Base-by-base conservation (phyloP, 2,888 invertebrate species). In the Drosophila recens region DNA sequence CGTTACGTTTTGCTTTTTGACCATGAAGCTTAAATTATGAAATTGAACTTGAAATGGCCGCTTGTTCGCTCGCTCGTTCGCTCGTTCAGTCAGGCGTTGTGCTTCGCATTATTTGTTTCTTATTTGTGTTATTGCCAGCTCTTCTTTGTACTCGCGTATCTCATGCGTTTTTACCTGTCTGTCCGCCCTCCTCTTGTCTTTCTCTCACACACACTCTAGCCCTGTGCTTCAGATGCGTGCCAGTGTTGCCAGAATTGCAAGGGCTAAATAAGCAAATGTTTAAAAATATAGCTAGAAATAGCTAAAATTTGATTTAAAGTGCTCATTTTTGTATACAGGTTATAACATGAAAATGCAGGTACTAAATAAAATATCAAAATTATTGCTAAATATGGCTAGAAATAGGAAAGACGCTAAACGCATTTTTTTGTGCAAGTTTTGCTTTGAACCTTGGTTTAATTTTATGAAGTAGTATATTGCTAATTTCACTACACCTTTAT, bases 21-120 rank as follows among this genome's bases (percentile, higher is more conserved):
- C 84, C 86, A 78, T 86, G 86, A 80, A 79, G 82, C 76, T 75
- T 72, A 87, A 86, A 86, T 87, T 86, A 86, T 86, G 86, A 88
- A 86, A 80, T 88, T 86, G 86, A 86, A 86, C 89, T 86, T 86
- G 86, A 86, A 88, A 82, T 80, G 62, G 69, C 43, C 56, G 75
- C 48, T 62, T 49, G 61, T 53, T 63, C 46, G 65, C 56, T 33
- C 43, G 40, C 45, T 62, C 54, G 62, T 58, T 63, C 52, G 65
- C 56, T 30, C 38, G 42, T 48, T 52, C 54, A 68, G 65, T 27
- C 33, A 64, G 57, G 45, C 61, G 53, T 46, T 45, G 43, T 42
- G 53, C n/a, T 42, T 33, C 45, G n/a, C 38, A 51, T 46, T 71
- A 58, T 67, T 65, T 74, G 64, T 67, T 64, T 64, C 13, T 54